Percentiles rank a stretch among this genome's conserved stretches.
These are phyloP conservation scores for Pseudorasbora parva DNA, from an alignment of 2,113 vertebrate genomes.

Conservation along the genomic window DNA sequence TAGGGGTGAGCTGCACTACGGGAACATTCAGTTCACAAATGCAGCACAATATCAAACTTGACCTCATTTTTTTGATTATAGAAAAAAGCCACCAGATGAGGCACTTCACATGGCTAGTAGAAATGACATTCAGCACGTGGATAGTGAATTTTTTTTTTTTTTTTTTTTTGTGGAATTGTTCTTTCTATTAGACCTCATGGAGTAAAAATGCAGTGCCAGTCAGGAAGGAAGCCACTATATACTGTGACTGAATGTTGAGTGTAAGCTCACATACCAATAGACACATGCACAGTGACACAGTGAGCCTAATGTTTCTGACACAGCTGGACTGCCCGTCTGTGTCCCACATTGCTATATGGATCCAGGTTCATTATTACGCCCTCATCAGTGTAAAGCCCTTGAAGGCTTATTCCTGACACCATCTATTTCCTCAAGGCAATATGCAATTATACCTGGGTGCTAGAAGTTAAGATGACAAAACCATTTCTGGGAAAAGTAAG, in stretches of 20 bases:
- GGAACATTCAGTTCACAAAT: conserved; percentile 46
- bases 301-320: conserved; percentile 28
- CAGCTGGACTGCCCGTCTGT: conserved; percentile 33
- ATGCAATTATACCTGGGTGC: conserved; percentile 72
- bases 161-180: too few species aligned
- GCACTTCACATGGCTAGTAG: neutral
- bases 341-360: conserved; percentile 43
- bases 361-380: conserved; percentile 67
- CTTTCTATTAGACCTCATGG: conserved; percentile 24
- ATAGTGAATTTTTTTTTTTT: too few species aligned
- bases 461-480: conserved; percentile 52
- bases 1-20: conserved; percentile 43
- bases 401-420: conserved; percentile 75
- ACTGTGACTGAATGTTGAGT: conserved; percentile 5
- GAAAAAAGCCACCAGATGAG: conserved; percentile 31
- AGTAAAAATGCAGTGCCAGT: neutral
- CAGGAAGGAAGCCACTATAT: neutral
- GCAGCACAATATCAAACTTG: conserved; percentile 33
- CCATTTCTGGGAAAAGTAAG: conserved; percentile 37
- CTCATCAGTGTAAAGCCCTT: conserved; percentile 80
- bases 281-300: conserved; percentile 2
- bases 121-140: neutral
- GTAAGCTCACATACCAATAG: neutral
- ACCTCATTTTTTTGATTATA: conserved; percentile 24
- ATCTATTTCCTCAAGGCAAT: conserved; percentile 74